These are phyloP conservation scores for Periophthalmodon schlosseri DNA, from an alignment of 2,113 vertebrate species.

Conservation along the genomic window DNA sequence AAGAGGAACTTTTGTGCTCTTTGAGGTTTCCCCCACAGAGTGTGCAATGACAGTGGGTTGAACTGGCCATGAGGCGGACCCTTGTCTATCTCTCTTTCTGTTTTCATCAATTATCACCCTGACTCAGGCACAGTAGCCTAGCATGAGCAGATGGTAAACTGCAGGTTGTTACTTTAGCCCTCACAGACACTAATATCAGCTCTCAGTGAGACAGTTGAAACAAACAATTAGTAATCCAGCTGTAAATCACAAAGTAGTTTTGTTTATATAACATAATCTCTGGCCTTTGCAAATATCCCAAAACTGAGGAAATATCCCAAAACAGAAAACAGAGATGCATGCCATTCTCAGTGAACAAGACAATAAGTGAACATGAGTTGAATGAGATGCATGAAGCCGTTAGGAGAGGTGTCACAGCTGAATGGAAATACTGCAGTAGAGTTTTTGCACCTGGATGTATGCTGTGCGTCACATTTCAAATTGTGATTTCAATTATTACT, in stretches of 20 bases:
- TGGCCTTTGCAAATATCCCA: neutral
- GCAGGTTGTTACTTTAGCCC: constrained; percentile 37
- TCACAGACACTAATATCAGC: constrained; percentile 55
- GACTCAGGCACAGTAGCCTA: constrained; percentile 32
- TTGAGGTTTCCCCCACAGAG: constrained; percentile 35
- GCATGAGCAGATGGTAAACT: constrained; percentile 66
- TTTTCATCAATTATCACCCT: constrained; percentile 65
- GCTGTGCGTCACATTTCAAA: too few relatives aligned
- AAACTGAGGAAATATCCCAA: too few relatives aligned
- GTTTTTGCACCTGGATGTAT: neutral
- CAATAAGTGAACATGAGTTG: too few relatives aligned
- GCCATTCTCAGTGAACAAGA: too few relatives aligned
- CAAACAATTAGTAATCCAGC: constrained; percentile 45
- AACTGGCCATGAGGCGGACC: constrained; percentile 40
- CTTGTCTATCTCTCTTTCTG: constrained; percentile 34
- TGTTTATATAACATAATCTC: neutral
- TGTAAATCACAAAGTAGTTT: neutral
- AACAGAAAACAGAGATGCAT: too few relatives aligned
- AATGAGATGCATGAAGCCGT: too few relatives aligned
- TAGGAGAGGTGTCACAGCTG: neutral
- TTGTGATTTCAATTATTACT: too few relatives aligned
- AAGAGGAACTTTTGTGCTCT: neutral
- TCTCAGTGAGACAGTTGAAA: constrained; percentile 42
- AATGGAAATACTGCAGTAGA: neutral
- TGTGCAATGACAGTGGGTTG: constrained; percentile 49